Evolutionary conservation across 2,113 vertebrate species (phyloP).

Genomic region (Cololabis saira): DNA sequence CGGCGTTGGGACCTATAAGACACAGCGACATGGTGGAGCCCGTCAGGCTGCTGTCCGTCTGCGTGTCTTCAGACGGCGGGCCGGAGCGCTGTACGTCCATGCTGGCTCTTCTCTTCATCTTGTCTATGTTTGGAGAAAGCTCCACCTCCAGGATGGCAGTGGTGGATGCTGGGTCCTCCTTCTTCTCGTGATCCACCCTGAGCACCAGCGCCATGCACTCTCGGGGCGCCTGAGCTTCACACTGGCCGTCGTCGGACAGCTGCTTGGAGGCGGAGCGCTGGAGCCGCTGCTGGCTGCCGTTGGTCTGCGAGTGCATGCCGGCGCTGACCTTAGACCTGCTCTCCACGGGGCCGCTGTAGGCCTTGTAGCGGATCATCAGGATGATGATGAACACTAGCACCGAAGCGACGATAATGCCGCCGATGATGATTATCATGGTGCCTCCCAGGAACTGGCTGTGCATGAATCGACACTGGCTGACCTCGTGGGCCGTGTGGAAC

Average conservation of each 20-base stretch:
- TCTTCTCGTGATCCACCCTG: conserved; percentile 61
- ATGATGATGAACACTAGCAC: conserved; percentile 96
- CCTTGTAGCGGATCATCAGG: conserved; percentile 95
- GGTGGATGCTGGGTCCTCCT: conserved; percentile 57
- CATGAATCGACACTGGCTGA: conserved; percentile 87
- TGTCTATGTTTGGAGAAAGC: conserved; percentile 60
- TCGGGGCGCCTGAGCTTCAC: conserved; percentile 65
- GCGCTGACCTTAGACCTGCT: conserved; percentile 80
- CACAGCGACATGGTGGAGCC: conserved; percentile 91
- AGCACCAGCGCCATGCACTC: conserved; percentile 83
- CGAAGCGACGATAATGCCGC: conserved; percentile 94
- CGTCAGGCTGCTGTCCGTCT: conserved; percentile 82
- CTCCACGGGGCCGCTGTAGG: conserved; percentile 84
- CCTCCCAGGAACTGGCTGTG: conserved; percentile 93
- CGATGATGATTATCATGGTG: conserved; percentile 97
- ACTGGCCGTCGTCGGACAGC: conserved; percentile 73
- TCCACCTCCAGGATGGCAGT: conserved; percentile 74
- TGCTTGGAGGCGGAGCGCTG: conserved; percentile 76
- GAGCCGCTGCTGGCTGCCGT: conserved; percentile 80
- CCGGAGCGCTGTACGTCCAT: conserved; percentile 76
- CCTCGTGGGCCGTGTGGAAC: conserved; percentile 87
- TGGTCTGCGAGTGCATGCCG: conserved; percentile 89
- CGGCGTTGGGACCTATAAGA: conserved; percentile 83
- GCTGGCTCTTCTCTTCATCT: conserved; percentile 70
- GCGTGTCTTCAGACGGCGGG: conserved; percentile 81